These are phyloP conservation scores for Octonoba sinensis DNA, from an alignment of 2,888 invertebrate genomes.

Conservation along the genomic window DNA sequence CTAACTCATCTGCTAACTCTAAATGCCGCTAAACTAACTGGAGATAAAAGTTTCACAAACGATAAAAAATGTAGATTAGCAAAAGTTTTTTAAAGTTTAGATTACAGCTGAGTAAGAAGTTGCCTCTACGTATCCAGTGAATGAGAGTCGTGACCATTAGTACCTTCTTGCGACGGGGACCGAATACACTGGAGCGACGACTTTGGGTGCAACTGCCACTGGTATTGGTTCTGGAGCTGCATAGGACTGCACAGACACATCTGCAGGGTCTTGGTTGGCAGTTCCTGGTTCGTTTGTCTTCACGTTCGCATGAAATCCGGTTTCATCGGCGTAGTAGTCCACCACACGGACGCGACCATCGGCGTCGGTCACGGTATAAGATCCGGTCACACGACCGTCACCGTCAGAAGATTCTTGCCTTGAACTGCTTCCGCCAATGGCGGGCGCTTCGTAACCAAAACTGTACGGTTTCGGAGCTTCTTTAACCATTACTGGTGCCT, in stretches of 20 bases:
- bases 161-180: neutral
- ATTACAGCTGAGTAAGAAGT: too few relatives aligned
- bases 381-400: conserved; percentile 49
- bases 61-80: too few relatives aligned
- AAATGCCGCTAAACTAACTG: too few relatives aligned
- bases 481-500: conserved; percentile 18
- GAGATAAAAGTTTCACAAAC: too few relatives aligned
- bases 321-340: conserved; percentile 61
- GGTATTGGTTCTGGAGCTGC: conserved; percentile 27
- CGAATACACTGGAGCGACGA: conserved; percentile 12
- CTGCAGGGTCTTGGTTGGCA: conserved; percentile 49
- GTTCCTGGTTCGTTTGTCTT: conserved; percentile 62
- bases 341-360: conserved; percentile 53
- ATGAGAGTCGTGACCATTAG: too few relatives aligned
- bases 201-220: conserved; percentile 12
- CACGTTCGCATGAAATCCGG: conserved; percentile 62
- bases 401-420: conserved; percentile 49
- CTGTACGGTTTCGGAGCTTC: conserved; percentile 49
- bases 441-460: conserved; percentile 45
- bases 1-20: too few relatives aligned
- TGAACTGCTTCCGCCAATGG: conserved; percentile 42
- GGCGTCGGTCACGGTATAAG: conserved; percentile 50
- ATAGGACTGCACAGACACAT: conserved; percentile 42
- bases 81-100: too few relatives aligned
- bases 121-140: too few relatives aligned